Base-by-base conservation (phyloP, 1,140 invertebrate species). In the Manduca sexta region DNA sequence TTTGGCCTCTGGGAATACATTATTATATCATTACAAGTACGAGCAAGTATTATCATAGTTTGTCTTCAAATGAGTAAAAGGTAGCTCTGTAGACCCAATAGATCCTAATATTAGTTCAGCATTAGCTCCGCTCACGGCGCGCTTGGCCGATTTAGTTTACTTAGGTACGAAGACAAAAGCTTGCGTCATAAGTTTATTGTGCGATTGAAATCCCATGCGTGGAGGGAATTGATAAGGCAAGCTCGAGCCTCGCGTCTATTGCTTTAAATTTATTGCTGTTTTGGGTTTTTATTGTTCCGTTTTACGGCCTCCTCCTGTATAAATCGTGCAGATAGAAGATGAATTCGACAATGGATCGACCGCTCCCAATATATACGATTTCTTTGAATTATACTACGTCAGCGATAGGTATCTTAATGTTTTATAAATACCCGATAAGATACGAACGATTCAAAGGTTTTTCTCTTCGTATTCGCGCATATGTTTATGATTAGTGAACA, bases 241-340 rank as follows among this genome's bases (percentile, higher is more conserved):
- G 72, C 74, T 79, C 73, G 74, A 86, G 84, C 83, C 84, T 86
- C 78, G 81, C 79, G 69, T 84, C 84, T 86, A 86, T 87, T 87
- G 84, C 79, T 81, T 64, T 62, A 85, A 86, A 87, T 87, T 87
- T 87, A 87, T 87, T 79, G 77, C 79, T 87, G 86, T 87, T 87
- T 87, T 87, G 83, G 86, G 86, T 86, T 87, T 87, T 87, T 87
- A 87, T 87, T 87, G 86, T 87, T 86, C 77, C 80, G 78, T 84
- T 87, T 87, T 87, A 87, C 78, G 75, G 76, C 80, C 74, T 83
- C 69, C 64, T 72, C 80, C 74, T 80, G 65, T 79, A 86, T 87
- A 86, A 86, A 85, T 84, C 74, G 69, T 70, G 74, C 68, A 81
- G 79, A 82, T 83, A 82, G 73, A 81, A 80, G 78, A 81, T 78